Percentiles rank a stretch among this genome's conserved stretches.
Conservation (phyloP, 2,888 invertebrate genomes). For the Chironomus riparius region DNA sequence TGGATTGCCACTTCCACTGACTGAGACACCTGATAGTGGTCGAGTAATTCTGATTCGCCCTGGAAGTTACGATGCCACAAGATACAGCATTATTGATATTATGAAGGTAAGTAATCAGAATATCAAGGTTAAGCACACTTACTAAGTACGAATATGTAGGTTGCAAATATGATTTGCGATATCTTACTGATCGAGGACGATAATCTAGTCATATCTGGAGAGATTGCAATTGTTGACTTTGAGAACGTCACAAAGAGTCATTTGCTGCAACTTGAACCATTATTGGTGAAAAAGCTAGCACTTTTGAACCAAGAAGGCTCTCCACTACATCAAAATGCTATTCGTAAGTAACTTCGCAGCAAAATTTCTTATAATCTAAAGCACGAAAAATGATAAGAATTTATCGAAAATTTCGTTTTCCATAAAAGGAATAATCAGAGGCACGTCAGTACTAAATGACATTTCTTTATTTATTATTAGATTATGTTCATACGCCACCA, state of each 20-base stretch:
- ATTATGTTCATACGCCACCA: slow-evolving; percentile 46
- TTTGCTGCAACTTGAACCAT: slow-evolving; percentile 49
- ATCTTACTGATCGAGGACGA: slow-evolving; percentile 53
- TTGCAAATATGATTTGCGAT: slow-evolving; percentile 49
- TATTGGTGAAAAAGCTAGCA: slow-evolving; percentile 50
- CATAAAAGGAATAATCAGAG: not conserved
- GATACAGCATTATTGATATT: slow-evolving; percentile 44
- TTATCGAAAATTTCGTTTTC: not conserved
- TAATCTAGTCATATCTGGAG: slow-evolving; percentile 46
- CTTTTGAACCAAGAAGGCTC: slow-evolving; percentile 49
- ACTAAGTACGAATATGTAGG: not conserved
- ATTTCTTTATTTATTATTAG: not conserved
- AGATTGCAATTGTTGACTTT: slow-evolving; percentile 48
- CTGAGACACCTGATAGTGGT: slow-evolving; percentile 38
- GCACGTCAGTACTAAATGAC: no score
- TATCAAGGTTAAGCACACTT: not conserved
- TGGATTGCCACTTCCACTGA: slow-evolving; percentile 32
- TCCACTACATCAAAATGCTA: slow-evolving; percentile 50
- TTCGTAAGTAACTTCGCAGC: slow-evolving; percentile 33
- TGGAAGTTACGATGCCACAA: slow-evolving; percentile 43
- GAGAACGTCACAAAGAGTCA: slow-evolving; percentile 46
- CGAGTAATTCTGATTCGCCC: slow-evolving; percentile 42
- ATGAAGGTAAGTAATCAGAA: slow-evolving; percentile 38
- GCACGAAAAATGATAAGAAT: not conserved
- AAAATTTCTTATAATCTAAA: not conserved